Evolutionary conservation across 2,113 vertebrate genomes (phyloP).

Genomic region (Oenanthe melanoleuca): DNA sequence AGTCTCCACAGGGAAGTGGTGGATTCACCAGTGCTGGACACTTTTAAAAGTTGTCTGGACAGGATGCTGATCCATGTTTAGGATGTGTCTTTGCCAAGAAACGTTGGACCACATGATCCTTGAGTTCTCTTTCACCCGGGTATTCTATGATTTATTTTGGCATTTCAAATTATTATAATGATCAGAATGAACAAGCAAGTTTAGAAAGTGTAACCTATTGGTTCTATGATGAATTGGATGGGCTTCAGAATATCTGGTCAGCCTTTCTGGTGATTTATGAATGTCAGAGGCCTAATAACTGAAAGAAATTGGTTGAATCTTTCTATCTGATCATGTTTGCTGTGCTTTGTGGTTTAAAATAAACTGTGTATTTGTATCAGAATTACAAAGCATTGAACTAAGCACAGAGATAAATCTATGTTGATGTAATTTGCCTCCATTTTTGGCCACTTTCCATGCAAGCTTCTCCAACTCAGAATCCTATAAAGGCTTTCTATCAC

Average conservation of each 20-base stretch:
- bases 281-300: slow-evolving; percentile 8
- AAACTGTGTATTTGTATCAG: neutral
- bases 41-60: neutral
- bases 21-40: neutral
- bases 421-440: neutral
- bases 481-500: neutral
- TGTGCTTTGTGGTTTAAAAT: slow-evolving; percentile 9
- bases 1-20: neutral
- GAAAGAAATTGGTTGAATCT: neutral
- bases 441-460: neutral
- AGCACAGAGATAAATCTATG: neutral
- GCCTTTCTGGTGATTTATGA: slow-evolving; percentile 42
- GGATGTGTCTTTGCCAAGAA: neutral
- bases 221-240: neutral
- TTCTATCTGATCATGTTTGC: neutral
- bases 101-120: neutral
- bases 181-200: slow-evolving; percentile 19
- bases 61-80: neutral
- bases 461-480: neutral
- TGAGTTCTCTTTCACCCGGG: neutral
- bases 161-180: slow-evolving; percentile 38
- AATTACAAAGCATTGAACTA: neutral
- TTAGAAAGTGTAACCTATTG: neutral
- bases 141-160: slow-evolving; percentile 5
- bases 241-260: slow-evolving; percentile 16